phyloP scores from a whole-genome alignment of 2,113 vertebrate genomes.

The Ondatra zibethicus region DNA sequence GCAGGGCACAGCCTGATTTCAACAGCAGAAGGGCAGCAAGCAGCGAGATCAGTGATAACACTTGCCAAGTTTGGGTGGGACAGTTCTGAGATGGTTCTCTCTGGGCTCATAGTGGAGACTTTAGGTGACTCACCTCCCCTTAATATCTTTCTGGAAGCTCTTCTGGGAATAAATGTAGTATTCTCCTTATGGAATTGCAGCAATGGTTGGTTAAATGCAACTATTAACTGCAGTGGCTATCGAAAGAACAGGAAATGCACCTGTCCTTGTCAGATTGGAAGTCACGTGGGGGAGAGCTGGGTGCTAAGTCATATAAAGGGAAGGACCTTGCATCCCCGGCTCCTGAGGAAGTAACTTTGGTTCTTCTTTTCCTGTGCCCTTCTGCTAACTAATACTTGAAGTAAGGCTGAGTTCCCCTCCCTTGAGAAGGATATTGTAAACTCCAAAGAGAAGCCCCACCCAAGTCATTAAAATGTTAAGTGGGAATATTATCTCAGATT shows the following conservation, averaged over 20 bases:
- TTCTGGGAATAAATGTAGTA: background rate
- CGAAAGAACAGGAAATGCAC: background rate
- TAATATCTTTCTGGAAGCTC: background rate
- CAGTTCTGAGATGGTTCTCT: too few relatives aligned
- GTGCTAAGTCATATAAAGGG: background rate
- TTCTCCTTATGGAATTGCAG: background rate
- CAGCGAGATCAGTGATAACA: background rate
- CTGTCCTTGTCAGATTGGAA: constrained; percentile 4
- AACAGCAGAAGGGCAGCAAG: background rate
- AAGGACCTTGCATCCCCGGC: background rate
- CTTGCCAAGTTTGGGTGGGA: background rate
- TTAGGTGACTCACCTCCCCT: background rate
- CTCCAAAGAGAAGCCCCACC: background rate
- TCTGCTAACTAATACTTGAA: background rate
- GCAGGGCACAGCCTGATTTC: background rate
- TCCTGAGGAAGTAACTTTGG: background rate
- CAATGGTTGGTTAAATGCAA: background rate
- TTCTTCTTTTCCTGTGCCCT: background rate
- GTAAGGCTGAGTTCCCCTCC: background rate
- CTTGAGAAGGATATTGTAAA: background rate
- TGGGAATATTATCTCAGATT: too few relatives aligned
- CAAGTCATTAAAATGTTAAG: background rate
- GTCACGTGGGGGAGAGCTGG: background rate
- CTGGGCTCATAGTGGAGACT: background rate
- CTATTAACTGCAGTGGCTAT: background rate